These are phyloP conservation scores for Elaeidobius kamerunicus DNA, from an alignment of 2,888 invertebrate species.

Conservation along the genomic window DNA sequence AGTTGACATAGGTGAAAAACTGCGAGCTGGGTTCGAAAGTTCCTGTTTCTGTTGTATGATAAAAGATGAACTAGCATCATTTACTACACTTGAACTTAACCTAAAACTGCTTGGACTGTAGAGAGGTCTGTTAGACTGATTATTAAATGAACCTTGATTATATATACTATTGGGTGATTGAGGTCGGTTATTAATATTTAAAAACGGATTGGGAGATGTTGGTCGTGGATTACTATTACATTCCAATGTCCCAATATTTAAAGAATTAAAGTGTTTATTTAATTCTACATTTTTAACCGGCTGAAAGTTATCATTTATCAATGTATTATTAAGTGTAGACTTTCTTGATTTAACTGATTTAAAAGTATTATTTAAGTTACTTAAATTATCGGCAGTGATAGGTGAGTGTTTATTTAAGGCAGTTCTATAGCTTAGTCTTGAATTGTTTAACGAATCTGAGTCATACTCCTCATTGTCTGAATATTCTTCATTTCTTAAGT, in stretches of 20 bases:
- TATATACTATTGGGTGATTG: slow-evolving; percentile 9
- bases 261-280: slow-evolving; percentile 23
- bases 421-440: slow-evolving; percentile 12
- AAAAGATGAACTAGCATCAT: not conserved
- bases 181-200: slow-evolving; percentile 1
- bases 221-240: slow-evolving; percentile 4
- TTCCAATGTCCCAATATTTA: slow-evolving; percentile 24
- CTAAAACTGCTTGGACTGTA: not conserved
- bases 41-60: not conserved
- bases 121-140: not conserved
- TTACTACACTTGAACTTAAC: not conserved
- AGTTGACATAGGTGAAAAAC: slow-evolving; percentile 7
- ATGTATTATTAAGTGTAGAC: slow-evolving; percentile 11
- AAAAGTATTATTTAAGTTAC: slow-evolving; percentile 9
- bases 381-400: slow-evolving; percentile 13
- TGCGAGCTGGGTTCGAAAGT: not conserved
- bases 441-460: slow-evolving; percentile 13
- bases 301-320: slow-evolving; percentile 21
- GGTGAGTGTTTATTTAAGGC: slow-evolving; percentile 10
- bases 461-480: slow-evolving; percentile 11
- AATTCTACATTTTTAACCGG: slow-evolving; percentile 31
- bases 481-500: slow-evolving; percentile 1
- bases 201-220: slow-evolving; percentile 13
- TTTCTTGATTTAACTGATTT: slow-evolving; percentile 7
- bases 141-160: slow-evolving; percentile 8